phyloP scores from a whole-genome alignment of 2,888 invertebrate genomes.

The Calameuta filiformis region DNA sequence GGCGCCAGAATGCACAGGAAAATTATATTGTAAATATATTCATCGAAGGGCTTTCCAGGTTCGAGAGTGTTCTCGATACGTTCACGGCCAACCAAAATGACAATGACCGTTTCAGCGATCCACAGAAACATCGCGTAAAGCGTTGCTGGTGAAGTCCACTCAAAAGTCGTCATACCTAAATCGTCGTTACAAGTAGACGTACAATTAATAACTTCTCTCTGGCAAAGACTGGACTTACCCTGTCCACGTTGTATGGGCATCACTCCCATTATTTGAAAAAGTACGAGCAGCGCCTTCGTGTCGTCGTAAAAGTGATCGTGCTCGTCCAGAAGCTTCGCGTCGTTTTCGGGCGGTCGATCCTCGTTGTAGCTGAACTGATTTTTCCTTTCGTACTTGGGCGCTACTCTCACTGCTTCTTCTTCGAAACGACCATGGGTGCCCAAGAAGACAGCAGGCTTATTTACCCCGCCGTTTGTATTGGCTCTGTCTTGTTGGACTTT shows the following conservation, averaged over 20 bases:
- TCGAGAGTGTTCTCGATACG: slow-evolving; percentile 57
- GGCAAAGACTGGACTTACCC: slow-evolving; percentile 1
- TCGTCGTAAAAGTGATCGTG: slow-evolving; percentile 79
- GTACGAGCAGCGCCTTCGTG: slow-evolving; percentile 76
- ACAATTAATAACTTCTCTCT: slow-evolving; percentile 5
- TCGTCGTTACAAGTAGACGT: neutral
- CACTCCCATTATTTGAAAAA: slow-evolving; percentile 81
- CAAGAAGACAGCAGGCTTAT: slow-evolving; percentile 16
- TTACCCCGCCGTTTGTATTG: neutral
- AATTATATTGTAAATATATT: slow-evolving; percentile 80
- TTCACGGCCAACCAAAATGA: slow-evolving; percentile 66
- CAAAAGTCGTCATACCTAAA: slow-evolving; percentile 68
- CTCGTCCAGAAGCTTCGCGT: slow-evolving; percentile 72
- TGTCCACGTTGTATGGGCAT: slow-evolving; percentile 72
- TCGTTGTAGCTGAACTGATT: slow-evolving; percentile 23
- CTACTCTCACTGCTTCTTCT: neutral
- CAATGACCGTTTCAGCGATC: slow-evolving; percentile 72
- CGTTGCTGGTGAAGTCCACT: slow-evolving; percentile 76
- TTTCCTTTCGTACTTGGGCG: slow-evolving; percentile 19
- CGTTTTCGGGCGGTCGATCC: slow-evolving; percentile 62
- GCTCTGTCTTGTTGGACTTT: neutral
- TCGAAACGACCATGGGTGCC: slow-evolving; percentile 12
- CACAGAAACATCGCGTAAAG: slow-evolving; percentile 77
- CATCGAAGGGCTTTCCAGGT: slow-evolving; percentile 76
- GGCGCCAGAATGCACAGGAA: slow-evolving; percentile 79